Base-by-base conservation (phyloP, 1,140 invertebrate species). In the Muscidifurax raptorellus region DNA sequence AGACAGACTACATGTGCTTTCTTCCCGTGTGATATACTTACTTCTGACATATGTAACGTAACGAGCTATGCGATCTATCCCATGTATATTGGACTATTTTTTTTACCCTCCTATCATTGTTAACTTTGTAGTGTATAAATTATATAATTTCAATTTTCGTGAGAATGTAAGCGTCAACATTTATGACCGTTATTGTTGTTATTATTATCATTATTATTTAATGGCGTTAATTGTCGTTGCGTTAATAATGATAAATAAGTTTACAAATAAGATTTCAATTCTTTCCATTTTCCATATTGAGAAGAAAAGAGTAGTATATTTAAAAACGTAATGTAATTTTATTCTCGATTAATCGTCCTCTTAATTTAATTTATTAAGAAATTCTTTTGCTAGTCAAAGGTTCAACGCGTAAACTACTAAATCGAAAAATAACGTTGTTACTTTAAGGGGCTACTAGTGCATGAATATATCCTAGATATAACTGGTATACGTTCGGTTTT, bases 21-120 rank as follows among this genome's bases (percentile, higher is more conserved):
- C 79, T 85, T 85, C 79, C 83, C 66, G 78, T 81, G 78, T 67
- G 72, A 81, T 85, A 85, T 69, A 67, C 76, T 85, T 85, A 85
- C 59, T 85, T 76, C 79, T 79, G 40, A 84, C 47, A 75, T 75
- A 25, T 59, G 5, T 80, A 84, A 75, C 74, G 36, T 79, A 75
- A 80, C 30, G 78, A 77, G 59, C 72, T 81, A 71, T 69, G 83
- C 79, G 69, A 85, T 67, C 59, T 75, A 76, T 80, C 59, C 66
- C 47, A 25, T 74, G 4, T 59, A 44, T 32, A 18, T 75, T 52
- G 36, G 27, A 75, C 76, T 76, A 76, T 76, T 85, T 69, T 64
- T 66, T 79, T 84, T 67, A 79, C 25, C 52, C 47, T 22, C 27
- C 40, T 74, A 27, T 5, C 67, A 79, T 74, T 84, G 44, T 74